Evolutionary conservation across 1,140 invertebrate genomes (phyloP).

Genomic region (Cydia pomonella): DNA sequence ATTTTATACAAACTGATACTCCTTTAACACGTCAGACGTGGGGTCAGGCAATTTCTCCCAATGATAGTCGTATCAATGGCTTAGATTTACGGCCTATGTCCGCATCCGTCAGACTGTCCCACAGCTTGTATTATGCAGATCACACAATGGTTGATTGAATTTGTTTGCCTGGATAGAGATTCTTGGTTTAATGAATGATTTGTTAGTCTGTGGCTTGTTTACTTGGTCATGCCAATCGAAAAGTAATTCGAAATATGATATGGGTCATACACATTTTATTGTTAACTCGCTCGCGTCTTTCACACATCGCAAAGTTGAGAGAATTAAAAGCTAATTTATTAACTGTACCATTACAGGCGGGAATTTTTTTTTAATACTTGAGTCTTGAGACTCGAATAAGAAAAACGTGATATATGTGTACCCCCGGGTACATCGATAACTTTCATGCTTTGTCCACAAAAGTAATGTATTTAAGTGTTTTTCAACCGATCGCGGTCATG

Average conservation of each 20-base stretch:
- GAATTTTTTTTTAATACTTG: no score
- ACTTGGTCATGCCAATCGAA: neutral
- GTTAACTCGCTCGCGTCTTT: no score
- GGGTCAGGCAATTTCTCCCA: constrained; percentile 63
- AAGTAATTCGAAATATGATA: neutral
- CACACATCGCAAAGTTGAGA: no score
- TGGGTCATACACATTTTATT: neutral
- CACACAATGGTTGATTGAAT: constrained; percentile 51
- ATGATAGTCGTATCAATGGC: constrained; percentile 75
- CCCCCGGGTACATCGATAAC: no score
- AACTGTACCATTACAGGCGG: no score
- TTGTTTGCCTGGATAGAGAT: constrained; percentile 38
- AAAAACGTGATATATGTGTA: no score
- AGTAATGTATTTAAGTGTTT: no score
- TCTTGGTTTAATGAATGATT: constrained; percentile 21
- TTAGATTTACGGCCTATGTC: constrained; percentile 69
- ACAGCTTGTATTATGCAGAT: constrained; percentile 58
- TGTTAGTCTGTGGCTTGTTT: constrained; percentile 4
- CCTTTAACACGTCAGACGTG: constrained; percentile 34
- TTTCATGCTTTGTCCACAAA: no score
- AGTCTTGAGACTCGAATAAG: no score
- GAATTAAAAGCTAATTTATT: no score
- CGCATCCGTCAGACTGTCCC: constrained; percentile 55
- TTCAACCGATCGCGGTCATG: no score
- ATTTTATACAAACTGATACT: constrained; percentile 6